Evolutionary conservation across 2,113 vertebrate species (phyloP).

Genomic region (Alaudala cheleensis): DNA sequence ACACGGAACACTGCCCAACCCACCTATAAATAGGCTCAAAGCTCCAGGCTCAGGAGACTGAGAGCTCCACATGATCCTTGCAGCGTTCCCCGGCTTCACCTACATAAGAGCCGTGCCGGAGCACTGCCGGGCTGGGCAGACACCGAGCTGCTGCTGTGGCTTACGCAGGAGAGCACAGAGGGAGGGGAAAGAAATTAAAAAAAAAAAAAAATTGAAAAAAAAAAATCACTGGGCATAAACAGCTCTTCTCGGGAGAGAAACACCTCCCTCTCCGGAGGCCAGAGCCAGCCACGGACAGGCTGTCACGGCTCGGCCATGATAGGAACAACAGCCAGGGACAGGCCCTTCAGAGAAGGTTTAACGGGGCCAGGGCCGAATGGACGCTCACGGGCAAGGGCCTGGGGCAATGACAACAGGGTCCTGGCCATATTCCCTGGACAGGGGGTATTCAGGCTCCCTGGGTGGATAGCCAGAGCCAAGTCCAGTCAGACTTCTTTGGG

Average conservation of each 20-base stretch:
- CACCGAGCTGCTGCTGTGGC: background rate
- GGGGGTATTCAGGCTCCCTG: background rate
- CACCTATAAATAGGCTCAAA: constrained; percentile 49
- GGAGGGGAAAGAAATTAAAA: background rate
- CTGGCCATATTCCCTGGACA: background rate
- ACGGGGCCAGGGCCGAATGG: fast-evolving
- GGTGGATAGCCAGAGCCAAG: background rate
- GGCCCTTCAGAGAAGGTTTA: background rate
- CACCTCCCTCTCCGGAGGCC: background rate
- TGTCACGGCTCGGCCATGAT: background rate
- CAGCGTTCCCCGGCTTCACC: background rate
- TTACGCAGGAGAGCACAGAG: background rate
- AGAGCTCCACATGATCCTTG: background rate
- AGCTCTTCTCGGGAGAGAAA: background rate
- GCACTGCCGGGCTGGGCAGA: background rate
- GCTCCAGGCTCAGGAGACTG: background rate
- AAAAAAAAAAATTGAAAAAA: too few relatives aligned
- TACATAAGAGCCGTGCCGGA: background rate
- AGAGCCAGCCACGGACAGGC: background rate
- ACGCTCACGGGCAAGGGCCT: background rate
- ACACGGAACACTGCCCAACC: background rate
- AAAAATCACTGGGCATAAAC: background rate
- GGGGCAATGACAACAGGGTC: background rate
- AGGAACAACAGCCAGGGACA: background rate
- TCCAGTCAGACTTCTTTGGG: too few relatives aligned